These are phyloP conservation scores for Troides helena DNA, from an alignment of 2,888 invertebrate species.

Conservation along the genomic window DNA sequence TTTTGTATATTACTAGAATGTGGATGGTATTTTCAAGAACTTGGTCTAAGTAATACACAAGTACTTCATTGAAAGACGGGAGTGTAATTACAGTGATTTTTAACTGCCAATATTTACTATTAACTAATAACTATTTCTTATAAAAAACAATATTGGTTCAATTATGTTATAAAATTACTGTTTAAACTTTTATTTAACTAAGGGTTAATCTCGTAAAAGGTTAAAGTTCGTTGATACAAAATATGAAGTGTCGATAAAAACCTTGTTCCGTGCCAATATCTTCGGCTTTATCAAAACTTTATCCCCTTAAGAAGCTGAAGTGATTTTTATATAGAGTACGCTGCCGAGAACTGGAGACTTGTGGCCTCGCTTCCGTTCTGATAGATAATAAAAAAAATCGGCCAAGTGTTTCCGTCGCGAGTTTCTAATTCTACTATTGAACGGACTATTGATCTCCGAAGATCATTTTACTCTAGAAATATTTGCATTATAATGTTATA, in stretches of 20 bases:
- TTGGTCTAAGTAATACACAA: no score
- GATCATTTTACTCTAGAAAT: not conserved
- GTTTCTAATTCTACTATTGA: not conserved
- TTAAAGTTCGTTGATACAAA: conserved; percentile 15
- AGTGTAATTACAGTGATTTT: no score
- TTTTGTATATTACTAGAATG: no score
- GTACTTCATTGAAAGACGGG: no score
- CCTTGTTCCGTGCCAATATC: conserved; percentile 11
- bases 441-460: not conserved
- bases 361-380: conserved; percentile 4
- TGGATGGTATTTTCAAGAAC: no score
- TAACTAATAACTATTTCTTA: no score
- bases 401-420: conserved; percentile 25
- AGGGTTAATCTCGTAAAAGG: conserved; percentile 1
- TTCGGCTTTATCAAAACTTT: conserved; percentile 28
- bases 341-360: conserved; percentile 1
- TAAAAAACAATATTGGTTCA: not conserved
- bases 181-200: not conserved
- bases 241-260: conserved; percentile 13
- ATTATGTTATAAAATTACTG: not conserved
- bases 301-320: conserved; percentile 23
- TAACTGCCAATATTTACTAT: no score
- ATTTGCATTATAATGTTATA: not conserved
- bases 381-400: conserved; percentile 27
- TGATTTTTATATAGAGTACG: conserved; percentile 21